Percentiles rank a stretch among this genome's conserved stretches.
Evolutionary conservation across 2,888 invertebrate genomes (phyloP).

Genomic region (Graphium colonna): DNA sequence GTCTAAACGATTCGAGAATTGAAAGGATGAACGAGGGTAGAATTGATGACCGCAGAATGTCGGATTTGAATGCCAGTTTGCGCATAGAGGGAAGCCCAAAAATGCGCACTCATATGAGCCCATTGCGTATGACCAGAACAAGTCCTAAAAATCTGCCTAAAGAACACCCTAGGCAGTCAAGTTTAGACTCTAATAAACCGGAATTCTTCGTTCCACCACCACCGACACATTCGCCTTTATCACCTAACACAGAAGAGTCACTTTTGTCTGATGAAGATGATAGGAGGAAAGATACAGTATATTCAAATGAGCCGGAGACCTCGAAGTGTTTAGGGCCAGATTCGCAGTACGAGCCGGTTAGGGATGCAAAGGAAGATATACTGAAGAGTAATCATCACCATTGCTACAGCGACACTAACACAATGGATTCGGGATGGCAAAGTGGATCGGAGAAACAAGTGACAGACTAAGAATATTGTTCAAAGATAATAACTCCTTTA

Average conservation of each 20-base stretch:
- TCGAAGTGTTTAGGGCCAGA: constrained; percentile 65
- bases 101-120: constrained; percentile 56
- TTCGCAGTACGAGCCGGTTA: constrained; percentile 65
- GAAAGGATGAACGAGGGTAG: constrained; percentile 42
- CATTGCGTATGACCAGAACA: constrained; percentile 50
- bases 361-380: constrained; percentile 60
- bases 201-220: constrained; percentile 57
- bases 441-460: constrained; percentile 83
- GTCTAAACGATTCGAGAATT: constrained; percentile 30
- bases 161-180: constrained; percentile 53
- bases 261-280: constrained; percentile 62
- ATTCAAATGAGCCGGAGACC: constrained; percentile 59
- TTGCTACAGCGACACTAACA: constrained; percentile 80
- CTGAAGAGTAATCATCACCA: constrained; percentile 71
- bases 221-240: constrained; percentile 55
- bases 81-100: constrained; percentile 64
- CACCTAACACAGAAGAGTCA: constrained; percentile 69
- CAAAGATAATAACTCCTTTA: neutral
- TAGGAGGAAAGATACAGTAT: constrained; percentile 46
- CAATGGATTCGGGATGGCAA: constrained; percentile 86
- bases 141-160: constrained; percentile 53
- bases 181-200: constrained; percentile 47
- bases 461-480: constrained; percentile 50
- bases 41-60: constrained; percentile 47
- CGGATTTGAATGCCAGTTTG: constrained; percentile 61